Base-by-base conservation (phyloP, 2,113 vertebrate genomes). In the Electrona antarctica region DNA sequence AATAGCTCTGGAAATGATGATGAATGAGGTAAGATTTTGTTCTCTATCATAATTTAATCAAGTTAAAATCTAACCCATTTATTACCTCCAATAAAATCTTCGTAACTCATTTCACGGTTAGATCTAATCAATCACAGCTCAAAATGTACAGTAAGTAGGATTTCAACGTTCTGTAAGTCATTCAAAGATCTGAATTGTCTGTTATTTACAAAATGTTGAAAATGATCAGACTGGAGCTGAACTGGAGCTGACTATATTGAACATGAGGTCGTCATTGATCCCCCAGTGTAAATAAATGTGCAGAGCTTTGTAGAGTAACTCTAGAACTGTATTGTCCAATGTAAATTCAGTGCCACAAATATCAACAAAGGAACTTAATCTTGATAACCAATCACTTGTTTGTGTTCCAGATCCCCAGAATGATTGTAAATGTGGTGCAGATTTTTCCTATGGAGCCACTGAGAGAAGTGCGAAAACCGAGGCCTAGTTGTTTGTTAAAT, bases 361-460 rank as follows among this genome's bases (percentile, higher is more conserved):
- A 41, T 41, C 33, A 6, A 41, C 33, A 41, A 50, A 50, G 49
- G 8, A 50, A 11, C n/a, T 49, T 11, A 52, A 13, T 15, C 48
- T 10, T 11, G 0, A 29, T 61, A 14, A 46, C 12, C 3, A 11
- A 50, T 45, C 8, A 6, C 0, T 50, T 8, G 0, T 56, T 9
- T 66, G 62, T 67, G 56, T 66, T 60, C 6, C 88, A 93, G 92
- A 76, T 92, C 14, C 90, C 90, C 14, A 81, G 92, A 70, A 72
- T 85, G 10, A 89, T 92, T 1, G 84, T 90, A 45, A 92, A 92
- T 69, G 73, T 92, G 55, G 88, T 91, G 21, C 88, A 92, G 83
- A 77, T 90, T 52, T 73, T 91, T 1, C 70, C 61, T 48, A 79
- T 92, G 74, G 71, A 85, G 63, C 60, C 74, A 5, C 78, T 92